Evolutionary conservation across 2,888 invertebrate genomes (phyloP).

Genomic region (Meteorus cinctellus): DNA sequence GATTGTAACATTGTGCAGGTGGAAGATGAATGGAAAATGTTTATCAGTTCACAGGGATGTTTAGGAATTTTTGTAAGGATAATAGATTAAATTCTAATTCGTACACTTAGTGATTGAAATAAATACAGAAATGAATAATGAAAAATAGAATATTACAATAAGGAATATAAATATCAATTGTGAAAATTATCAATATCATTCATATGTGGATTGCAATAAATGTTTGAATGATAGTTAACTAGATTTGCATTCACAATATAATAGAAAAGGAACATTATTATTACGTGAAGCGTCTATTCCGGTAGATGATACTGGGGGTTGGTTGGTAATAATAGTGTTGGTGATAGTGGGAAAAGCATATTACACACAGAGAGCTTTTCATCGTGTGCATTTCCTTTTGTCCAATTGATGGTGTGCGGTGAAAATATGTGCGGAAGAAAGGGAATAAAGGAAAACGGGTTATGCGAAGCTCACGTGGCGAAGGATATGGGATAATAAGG

Average conservation of each 20-base stretch:
- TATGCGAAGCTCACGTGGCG: conserved; percentile 41
- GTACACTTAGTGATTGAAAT: no score
- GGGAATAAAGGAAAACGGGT: conserved; percentile 41
- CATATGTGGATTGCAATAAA: neutral
- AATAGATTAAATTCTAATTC: no score
- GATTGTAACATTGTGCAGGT: no score
- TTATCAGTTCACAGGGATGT: no score
- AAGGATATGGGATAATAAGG: conserved; percentile 51
- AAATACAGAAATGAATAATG: no score
- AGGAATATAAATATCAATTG: neutral
- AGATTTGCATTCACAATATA: neutral
- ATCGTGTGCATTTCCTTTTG: conserved; percentile 30
- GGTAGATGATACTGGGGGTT: neutral
- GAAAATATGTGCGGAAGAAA: conserved; percentile 22
- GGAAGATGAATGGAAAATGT: no score
- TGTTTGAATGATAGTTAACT: conserved; percentile 1
- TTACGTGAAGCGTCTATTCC: neutral
- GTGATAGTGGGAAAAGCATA: conserved; percentile 8
- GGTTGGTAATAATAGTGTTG: neutral
- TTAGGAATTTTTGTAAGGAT: no score
- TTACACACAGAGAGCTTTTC: conserved; percentile 25
- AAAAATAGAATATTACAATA: no score
- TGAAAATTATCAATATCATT: neutral
- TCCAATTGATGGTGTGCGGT: conserved; percentile 35
- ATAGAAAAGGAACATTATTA: conserved; percentile 4